Percentiles rank a stretch among this genome's conserved stretches.
Conservation (phyloP, 2,113 vertebrate genomes). For the Geothlypis trichas region DNA sequence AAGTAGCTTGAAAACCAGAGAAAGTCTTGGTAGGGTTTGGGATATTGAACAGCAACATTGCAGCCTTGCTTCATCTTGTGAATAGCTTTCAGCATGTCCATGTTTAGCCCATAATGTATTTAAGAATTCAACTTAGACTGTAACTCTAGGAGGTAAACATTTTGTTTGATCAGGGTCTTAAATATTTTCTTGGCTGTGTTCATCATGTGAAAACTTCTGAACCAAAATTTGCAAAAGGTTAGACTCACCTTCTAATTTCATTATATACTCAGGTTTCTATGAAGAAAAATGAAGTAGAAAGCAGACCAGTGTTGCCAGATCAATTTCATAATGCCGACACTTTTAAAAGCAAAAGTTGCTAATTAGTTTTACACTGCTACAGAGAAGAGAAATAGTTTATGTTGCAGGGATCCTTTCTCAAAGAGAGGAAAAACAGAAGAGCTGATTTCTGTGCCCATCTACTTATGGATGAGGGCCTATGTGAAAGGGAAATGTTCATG, state of each 20-base stretch:
- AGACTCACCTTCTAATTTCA: background rate
- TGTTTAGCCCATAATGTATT: background rate
- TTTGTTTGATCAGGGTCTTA: background rate
- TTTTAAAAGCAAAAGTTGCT: background rate
- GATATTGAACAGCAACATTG: background rate
- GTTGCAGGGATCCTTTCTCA: background rate
- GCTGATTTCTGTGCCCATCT: background rate
- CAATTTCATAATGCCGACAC: background rate
- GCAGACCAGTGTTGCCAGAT: background rate
- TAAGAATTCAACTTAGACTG: background rate
- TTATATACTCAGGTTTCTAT: background rate
- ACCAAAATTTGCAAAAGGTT: background rate
- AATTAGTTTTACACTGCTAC: background rate
- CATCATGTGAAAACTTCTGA: background rate
- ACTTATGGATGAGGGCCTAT: background rate
- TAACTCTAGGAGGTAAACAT: background rate
- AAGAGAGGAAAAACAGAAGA: background rate
- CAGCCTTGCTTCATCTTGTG: background rate
- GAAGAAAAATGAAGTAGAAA: background rate
- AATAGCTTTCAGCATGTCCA: background rate
- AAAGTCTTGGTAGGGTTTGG: background rate
- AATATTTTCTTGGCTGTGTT: background rate
- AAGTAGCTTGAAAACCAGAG: background rate
- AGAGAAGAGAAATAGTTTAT: background rate
- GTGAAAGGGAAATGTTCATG: background rate